Base-by-base conservation (phyloP, 2,797 vertebrate genomes). In the Bovichtus variegatus region DNA sequence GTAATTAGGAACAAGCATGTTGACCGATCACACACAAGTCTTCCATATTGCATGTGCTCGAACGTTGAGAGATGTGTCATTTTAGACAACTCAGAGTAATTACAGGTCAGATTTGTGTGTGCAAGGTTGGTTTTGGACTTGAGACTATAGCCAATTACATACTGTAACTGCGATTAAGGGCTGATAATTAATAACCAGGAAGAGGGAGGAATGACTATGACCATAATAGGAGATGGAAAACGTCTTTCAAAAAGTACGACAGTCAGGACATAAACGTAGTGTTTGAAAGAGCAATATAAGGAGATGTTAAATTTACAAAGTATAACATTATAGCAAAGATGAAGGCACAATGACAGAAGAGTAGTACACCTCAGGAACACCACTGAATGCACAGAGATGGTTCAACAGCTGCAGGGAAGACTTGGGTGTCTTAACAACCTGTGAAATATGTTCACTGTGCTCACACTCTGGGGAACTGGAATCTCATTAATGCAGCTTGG, bases 1-100 rank as follows among this genome's bases (percentile, higher is more conserved):
- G 70, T 51, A 46, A 65, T 50, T 60, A 51, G 16, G 21, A 21
- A 60, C 12, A 59, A 77, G 80, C 44, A 53, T 60, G 36, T 57
- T 53, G 44, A 46, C 62, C 15, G 29, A 34, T 38, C 11, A 54
- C 23, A 41, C 7, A 40, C 29, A 63, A 10, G 49, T 41, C 12
- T 5, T 49, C 8, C 27, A 40, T 34, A 27, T 34, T 43, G 38
- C 31, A 44, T 9, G 27, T 9, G 9, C n/a, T 62, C 27, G 54
- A 58, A 10, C 59, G 2, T 7, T 76, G 43, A 34, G 41, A 43
- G 13, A 50, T 18, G 10, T 8, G n/a, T 21, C 5, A 8, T 34
- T 67, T 60, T n/a, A 18, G 57, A 62, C 55, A 55, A 49, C 15
- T n/a, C 8, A 43, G 34, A 0, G 0, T n/a, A 38, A 44, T 71